Evolutionary conservation across 2,113 vertebrate genomes (phyloP), one percentile per base, ranked within the genome.

Genomic region (Sylvietta virens): DNA sequence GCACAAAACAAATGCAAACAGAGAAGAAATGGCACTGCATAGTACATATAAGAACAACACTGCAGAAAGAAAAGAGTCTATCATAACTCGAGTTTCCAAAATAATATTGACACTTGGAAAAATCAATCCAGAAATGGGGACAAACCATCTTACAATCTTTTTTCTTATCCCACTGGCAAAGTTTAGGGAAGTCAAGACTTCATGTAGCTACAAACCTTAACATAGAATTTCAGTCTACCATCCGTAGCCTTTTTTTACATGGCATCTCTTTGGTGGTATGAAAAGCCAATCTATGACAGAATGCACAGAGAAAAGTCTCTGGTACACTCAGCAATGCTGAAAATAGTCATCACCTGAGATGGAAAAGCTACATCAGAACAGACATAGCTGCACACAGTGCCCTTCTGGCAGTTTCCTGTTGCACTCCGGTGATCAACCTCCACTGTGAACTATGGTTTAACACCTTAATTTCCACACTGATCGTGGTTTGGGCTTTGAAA

Each of bases 1-100:
- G 39, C 95, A 83, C 22, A 87, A 76, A 86, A 97, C 53, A 11
- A 98, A 10, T 21, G 95, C 91, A 66, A 98, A 57, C 27, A 98
- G 72, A 7, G 57, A 50, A 11, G 47, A 73, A 57, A 98, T 22
- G 1, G 95, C 93, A 71, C 96, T 94, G 8, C 94, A 97, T 1
- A 98, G 88, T 51, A 97, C 3, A 3, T 97, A 88, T 5, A 96
- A 67, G 66, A 97, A 64, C 62, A 97, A 44, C n/a, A 87, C 97
- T 98, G 96, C 30, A 84, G 80, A 90, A 91, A 92, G 50, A 93
- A 78, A 88, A 82, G 6, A 13, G 21, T 50, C 18, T 81, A 5
- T 82, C 21, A 45, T 56, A 77, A 91, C 10, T 56, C 8, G 3
- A 11, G 24, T 71, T 61, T 85, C 64, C 76, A 88, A 93, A 86